A percentile compares a stretch with the other conserved stretches of the same genome.
phyloP scores from a whole-genome alignment of 2,797 vertebrate genomes.

The Buceros bicornis region DNA sequence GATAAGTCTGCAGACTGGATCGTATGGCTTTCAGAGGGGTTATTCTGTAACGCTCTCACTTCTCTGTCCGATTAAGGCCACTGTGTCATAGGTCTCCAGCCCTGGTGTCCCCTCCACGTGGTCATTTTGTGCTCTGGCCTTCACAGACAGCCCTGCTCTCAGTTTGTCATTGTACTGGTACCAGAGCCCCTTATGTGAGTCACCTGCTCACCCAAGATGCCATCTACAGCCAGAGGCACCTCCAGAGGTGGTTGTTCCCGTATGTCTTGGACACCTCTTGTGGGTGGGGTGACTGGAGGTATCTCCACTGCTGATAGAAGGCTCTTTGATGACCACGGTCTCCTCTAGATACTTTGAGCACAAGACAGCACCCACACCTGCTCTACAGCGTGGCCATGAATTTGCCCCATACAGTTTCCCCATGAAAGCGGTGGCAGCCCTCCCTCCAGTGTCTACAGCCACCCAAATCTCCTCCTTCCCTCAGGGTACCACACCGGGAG shows the following conservation, averaged over 20 bases:
- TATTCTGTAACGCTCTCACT: neutral
- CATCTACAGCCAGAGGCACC: neutral
- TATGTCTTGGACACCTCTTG: neutral
- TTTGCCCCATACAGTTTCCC: neutral
- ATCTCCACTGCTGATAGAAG: neutral
- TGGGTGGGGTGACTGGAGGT: neutral
- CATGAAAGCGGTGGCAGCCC: neutral
- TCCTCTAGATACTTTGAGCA: neutral
- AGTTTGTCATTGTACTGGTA: neutral
- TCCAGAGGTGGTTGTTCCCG: neutral
- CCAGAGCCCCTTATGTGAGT: neutral
- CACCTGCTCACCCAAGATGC: neutral
- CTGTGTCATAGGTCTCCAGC: neutral
- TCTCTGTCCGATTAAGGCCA: neutral
- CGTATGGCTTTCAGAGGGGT: neutral
- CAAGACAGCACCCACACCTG: neutral
- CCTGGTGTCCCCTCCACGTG: neutral
- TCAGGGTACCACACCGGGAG: neutral
- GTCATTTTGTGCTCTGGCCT: neutral
- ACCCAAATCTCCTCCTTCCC: neutral
- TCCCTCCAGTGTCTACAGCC: neutral
- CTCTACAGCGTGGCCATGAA: neutral
- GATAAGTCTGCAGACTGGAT: neutral
- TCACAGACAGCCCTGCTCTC: neutral
- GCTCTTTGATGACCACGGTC: neutral